Evolutionary conservation across 2,888 invertebrate species (phyloP).

Genomic region (Micoletzkya japonica): DNA sequence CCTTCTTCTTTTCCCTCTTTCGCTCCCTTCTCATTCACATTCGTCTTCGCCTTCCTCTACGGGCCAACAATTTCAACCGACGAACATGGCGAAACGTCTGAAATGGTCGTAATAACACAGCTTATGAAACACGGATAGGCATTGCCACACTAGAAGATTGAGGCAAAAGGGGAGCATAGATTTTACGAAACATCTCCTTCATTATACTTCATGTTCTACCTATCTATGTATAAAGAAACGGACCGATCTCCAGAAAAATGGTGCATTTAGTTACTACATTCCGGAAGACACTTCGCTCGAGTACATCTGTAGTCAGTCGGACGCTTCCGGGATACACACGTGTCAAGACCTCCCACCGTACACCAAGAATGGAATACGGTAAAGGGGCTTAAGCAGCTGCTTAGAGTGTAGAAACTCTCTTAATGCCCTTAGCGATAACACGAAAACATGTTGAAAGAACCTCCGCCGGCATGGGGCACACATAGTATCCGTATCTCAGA

Average conservation of each 20-base stretch:
- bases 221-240: too few species aligned
- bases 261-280: slow-evolving; percentile 57
- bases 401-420: too few species aligned
- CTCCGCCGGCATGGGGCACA: too few species aligned
- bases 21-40: background rate
- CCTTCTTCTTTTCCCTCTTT: background rate
- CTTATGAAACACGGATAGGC: too few species aligned
- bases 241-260: background rate
- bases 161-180: too few species aligned
- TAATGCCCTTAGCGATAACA: too few species aligned
- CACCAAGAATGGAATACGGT: slow-evolving; percentile 72
- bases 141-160: too few species aligned
- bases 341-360: slow-evolving; percentile 82
- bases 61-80: background rate
- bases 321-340: slow-evolving; percentile 92
- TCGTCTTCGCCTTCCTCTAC: background rate
- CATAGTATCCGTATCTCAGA: too few species aligned
- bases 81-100: background rate
- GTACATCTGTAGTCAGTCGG: slow-evolving; percentile 89
- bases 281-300: slow-evolving; percentile 73
- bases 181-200: too few species aligned
- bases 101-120: background rate
- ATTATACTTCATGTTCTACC: too few species aligned
- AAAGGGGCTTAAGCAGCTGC: background rate
- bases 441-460: too few species aligned